Evolutionary conservation across 2,113 vertebrate genomes (phyloP).

Genomic region (Probosciger aterrimus): DNA sequence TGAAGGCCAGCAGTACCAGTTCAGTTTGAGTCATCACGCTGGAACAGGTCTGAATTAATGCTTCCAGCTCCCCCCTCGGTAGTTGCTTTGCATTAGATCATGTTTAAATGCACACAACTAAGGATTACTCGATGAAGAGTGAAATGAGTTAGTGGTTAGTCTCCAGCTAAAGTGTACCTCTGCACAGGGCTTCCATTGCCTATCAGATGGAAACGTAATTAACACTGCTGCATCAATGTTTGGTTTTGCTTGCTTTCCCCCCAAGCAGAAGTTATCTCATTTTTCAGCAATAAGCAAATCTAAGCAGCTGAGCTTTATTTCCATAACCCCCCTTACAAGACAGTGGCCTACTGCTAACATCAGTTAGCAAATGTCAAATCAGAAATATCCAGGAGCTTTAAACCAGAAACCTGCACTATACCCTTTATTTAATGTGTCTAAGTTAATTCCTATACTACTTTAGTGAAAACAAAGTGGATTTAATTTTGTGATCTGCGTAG

Average conservation of each 20-base stretch:
- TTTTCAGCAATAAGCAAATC: conserved; percentile 12
- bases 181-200: not conserved
- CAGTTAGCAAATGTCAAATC: not conserved
- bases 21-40: not conserved
- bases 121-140: not conserved
- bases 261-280: conserved; percentile 21
- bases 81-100: conserved; percentile 38
- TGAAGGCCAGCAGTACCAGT: not conserved
- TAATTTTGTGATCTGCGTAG: conserved; percentile 62
- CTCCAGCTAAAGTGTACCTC: not conserved
- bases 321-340: not conserved
- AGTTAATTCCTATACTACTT: conserved; percentile 66
- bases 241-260: not conserved
- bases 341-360: not conserved
- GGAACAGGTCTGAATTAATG: not conserved
- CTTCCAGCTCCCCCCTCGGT: not conserved
- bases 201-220: not conserved
- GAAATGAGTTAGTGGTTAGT: not conserved
- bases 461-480: conserved; percentile 66
- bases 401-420: conserved; percentile 60
- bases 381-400: conserved; percentile 50
- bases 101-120: not conserved
- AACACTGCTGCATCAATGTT: not conserved
- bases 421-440: conserved; percentile 58
- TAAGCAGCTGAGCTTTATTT: not conserved